Base-by-base conservation (phyloP, 2,888 invertebrate genomes). In the Thecophora atra region DNA sequence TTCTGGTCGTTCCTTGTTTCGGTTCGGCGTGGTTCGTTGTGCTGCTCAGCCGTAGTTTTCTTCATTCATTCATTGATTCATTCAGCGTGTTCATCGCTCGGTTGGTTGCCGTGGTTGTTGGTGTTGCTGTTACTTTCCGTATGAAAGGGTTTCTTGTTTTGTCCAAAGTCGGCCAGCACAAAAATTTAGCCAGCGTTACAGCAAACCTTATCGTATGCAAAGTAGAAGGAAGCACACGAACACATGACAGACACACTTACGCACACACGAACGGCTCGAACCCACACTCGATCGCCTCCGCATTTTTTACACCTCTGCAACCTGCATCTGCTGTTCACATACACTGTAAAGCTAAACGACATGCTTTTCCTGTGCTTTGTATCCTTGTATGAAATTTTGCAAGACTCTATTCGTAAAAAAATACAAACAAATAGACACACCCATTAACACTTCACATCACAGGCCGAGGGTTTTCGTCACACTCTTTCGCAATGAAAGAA, bases 291-390 rank as follows among this genome's bases (percentile, higher is more conserved):
- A 19, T 15, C n/a, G 28, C 7, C 24, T 17, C 58, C 5, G n/a
- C 11, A 51, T 51, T 51, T 51, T n/a, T 15, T 51, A 15, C 51
- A 54, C 8, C 54, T 8, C 4, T 21, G 24, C 6, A 21, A 13
- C 8, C 24, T 26, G 28, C 3, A 44, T 24, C n/a, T 47, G 3
- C 28, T 17, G n/a, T 65, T 21, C 65, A 51, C 44, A 65, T 65
- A 21, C 47, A 24, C 24, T 17, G 47, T 65, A 3, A 24, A 65
- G 47, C 21, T 4, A 65, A 47, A 24, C 65, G 47, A 44, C 2
- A 37, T 51, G 65, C 65, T 44, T 65, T 65, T 65, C 65, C 65
- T 19, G 11, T 44, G 26, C 21, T 51, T 19, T 26, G 44, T 26
- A 47, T 3, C n/a, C 15, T 47, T 47, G 47, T 47, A 47, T 47